phyloP scores from a whole-genome alignment of 2,797 vertebrate genomes.

The Rhincodon typus region DNA sequence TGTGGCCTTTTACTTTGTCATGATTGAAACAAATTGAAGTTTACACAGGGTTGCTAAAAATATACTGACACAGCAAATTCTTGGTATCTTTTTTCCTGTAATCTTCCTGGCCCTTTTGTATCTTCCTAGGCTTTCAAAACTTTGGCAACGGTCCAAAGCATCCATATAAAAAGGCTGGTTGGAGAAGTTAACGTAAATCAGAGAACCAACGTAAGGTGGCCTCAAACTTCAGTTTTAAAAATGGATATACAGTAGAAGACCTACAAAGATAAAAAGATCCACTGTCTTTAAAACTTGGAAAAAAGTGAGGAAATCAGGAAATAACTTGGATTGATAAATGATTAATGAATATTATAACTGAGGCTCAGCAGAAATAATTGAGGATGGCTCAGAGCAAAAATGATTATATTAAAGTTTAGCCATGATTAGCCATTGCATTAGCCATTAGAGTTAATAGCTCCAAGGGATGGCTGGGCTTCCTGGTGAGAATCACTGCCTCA shows the following conservation, averaged over 20 bases:
- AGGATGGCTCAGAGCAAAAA: background rate
- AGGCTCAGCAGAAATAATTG: background rate
- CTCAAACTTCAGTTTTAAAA: background rate
- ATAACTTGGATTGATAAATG: background rate
- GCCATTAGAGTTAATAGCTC: background rate
- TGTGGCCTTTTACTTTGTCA: background rate
- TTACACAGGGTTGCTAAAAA: background rate
- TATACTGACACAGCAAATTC: background rate
- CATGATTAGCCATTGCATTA: background rate
- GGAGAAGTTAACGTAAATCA: background rate
- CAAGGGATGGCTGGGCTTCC: background rate
- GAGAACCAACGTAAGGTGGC: background rate
- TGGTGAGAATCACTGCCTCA: background rate
- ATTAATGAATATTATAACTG: background rate
- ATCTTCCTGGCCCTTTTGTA: background rate
- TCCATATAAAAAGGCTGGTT: background rate
- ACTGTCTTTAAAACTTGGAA: background rate
- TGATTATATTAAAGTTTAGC: background rate
- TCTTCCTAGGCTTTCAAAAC: background rate
- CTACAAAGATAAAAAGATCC: background rate
- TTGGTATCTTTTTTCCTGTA: background rate
- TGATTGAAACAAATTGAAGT: background rate
- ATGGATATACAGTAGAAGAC: background rate
- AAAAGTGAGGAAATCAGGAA: background rate
- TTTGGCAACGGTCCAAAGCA: background rate